Base-by-base conservation (phyloP, 2,113 vertebrate species). In the Triplophysa tibetana region DNA sequence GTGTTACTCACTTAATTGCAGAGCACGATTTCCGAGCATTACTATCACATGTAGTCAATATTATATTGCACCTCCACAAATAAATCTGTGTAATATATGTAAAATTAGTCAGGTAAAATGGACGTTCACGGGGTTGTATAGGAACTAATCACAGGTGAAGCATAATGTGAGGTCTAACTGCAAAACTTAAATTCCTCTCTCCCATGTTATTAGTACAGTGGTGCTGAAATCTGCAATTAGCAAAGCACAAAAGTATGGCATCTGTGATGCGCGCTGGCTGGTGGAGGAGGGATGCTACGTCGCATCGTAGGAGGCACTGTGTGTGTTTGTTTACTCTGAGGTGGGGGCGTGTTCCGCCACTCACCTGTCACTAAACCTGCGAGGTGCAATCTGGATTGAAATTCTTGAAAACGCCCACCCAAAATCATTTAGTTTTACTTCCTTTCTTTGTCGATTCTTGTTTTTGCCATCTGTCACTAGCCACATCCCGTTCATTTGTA, bases 221-320 rank as follows among this genome's bases (percentile, higher is more conserved):
- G 13, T 23, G 63, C 62, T 54, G 24, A 69, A 76, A 38, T 81
- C 82, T 87, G 86, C 88, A 91, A 90, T 90, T 87, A 89, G 87
- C 87, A 82, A 75, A 83, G 85, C 84, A 90, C 68, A 58, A 89
- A 87, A 88, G 89, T 85, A 89, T 89, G 85, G 88, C 86, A 87
- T 87, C 82, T 87, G 87, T 88, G 89, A 91, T 79, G 87, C 66
- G 86, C 56, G 79, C 48, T 77, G 77, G 82, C 77, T 83, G 78
- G 81, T 85, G 84, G 84, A 84, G 88, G 88, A 85, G 70, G 58
- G 83, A 74, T 78, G 70, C 82, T 58, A 58, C 56, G 60, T 76
- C 52, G 65, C 70, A 45, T 82, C 21, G 73, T 80, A 84, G 86
- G 82, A 88, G 84, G 86, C 64, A 73, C 65, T 86, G 88, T 81